Conservation (phyloP, 1,140 invertebrate genomes). For the Drosophila punjabiensis region DNA sequence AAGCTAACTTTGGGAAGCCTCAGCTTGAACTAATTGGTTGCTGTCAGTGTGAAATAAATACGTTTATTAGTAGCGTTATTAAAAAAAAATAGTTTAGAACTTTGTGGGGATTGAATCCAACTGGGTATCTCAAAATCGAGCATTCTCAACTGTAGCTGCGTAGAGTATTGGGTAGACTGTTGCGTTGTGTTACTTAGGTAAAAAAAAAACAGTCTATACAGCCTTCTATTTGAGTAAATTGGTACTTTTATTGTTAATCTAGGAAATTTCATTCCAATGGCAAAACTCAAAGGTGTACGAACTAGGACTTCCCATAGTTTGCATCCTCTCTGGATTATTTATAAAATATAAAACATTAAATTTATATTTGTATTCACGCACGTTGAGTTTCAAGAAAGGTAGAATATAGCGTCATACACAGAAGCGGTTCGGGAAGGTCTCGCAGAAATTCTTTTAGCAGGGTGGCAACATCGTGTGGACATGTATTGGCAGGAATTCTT, state of each 20-base stretch:
- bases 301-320: background rate
- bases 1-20: background rate
- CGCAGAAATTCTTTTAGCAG: conserved; percentile 97
- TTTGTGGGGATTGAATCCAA: no score
- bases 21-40: background rate
- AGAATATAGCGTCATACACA: conserved; percentile 95
- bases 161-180: no score
- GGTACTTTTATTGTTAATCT: background rate
- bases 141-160: no score
- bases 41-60: no score
- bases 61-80: no score
- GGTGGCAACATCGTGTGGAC: conserved; percentile 96
- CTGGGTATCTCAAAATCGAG: no score
- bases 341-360: background rate
- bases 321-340: background rate
- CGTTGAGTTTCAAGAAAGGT: conserved; percentile 96
- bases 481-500: conserved; percentile 91
- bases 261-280: background rate
- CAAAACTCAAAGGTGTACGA: background rate
- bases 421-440: conserved; percentile 96
- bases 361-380: conserved; percentile 87
- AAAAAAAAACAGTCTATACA: background rate
- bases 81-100: no score
- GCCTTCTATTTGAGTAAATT: background rate
- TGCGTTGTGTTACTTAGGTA: background rate